Conservation (phyloP, 2,888 invertebrate species). For the Acleris holmiana region DNA sequence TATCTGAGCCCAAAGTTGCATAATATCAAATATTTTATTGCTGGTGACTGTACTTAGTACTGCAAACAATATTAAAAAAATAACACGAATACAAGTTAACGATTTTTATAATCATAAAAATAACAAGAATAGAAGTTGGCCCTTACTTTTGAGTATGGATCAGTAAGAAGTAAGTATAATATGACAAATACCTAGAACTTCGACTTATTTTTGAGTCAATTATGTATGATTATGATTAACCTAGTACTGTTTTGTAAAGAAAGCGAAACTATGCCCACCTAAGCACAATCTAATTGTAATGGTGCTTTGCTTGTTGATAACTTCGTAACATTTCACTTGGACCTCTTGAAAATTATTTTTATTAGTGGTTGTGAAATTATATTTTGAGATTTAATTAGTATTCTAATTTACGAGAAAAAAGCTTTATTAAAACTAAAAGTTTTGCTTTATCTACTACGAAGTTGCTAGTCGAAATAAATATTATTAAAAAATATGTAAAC, state of each 20-base stretch:
- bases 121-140: no score
- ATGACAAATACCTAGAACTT: conserved; percentile 39
- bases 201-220: conserved; percentile 39
- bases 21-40: no score
- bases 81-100: no score
- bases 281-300: conserved; percentile 60
- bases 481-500: conserved; percentile 39
- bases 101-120: no score
- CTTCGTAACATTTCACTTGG: conserved; percentile 49
- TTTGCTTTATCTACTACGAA: conserved; percentile 48
- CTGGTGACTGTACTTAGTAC: no score
- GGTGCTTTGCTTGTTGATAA: conserved; percentile 71
- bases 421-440: conserved; percentile 47
- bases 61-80: no score
- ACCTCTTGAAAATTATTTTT: conserved; percentile 57
- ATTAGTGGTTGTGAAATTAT: conserved; percentile 74
- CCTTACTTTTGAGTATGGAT: no score
- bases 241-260: conserved; percentile 36
- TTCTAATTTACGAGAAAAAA: conserved; percentile 55
- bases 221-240: conserved; percentile 22
- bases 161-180: background rate
- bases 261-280: conserved; percentile 54
- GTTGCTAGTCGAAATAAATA: conserved; percentile 62
- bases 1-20: no score
- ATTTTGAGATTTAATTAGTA: conserved; percentile 64